These are phyloP conservation scores for Drosophila busckii DNA, from an alignment of 1,140 invertebrate species.

Conservation along the genomic window DNA sequence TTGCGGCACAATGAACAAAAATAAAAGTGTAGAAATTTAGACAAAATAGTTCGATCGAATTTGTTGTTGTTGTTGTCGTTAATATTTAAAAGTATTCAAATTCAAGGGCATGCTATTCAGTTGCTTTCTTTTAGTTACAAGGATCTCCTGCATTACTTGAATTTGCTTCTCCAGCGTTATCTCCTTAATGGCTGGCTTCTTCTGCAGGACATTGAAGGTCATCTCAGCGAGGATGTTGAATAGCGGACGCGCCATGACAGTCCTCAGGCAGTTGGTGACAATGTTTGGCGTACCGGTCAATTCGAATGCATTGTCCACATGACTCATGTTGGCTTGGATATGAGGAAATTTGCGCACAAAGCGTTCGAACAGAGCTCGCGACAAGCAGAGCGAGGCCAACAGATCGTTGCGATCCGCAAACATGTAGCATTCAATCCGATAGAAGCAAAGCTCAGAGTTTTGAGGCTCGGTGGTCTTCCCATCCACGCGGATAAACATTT, in stretches of 20 bases:
- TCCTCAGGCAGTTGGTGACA: neutral
- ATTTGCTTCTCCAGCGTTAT: neutral
- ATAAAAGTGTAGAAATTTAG: too few relatives aligned
- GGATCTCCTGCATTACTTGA: too few relatives aligned
- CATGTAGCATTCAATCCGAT: constrained; percentile 19
- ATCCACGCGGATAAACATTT: constrained; percentile 5
- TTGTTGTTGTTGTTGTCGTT: too few relatives aligned
- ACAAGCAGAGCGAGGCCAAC: constrained; percentile 2
- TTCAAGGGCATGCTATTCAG: too few relatives aligned
- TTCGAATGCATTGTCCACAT: constrained; percentile 12
- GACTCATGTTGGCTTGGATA: neutral
- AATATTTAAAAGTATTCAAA: too few relatives aligned
- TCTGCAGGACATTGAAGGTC: neutral
- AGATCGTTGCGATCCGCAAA: constrained; percentile 20
- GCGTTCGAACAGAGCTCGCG: neutral
- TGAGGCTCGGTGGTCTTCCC: too few relatives aligned
- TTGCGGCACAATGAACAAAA: too few relatives aligned
- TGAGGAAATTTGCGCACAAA: neutral
- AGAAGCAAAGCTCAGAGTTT: too few relatives aligned
- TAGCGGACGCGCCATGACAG: neutral
- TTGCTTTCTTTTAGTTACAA: too few relatives aligned
- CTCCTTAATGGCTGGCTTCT: neutral
- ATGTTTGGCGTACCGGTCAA: neutral
- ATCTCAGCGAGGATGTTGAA: constrained; percentile 5
- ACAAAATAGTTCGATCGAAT: too few relatives aligned